Conservation (phyloP, 1,140 invertebrate species). For the Brachionus calyciflorus region DNA sequence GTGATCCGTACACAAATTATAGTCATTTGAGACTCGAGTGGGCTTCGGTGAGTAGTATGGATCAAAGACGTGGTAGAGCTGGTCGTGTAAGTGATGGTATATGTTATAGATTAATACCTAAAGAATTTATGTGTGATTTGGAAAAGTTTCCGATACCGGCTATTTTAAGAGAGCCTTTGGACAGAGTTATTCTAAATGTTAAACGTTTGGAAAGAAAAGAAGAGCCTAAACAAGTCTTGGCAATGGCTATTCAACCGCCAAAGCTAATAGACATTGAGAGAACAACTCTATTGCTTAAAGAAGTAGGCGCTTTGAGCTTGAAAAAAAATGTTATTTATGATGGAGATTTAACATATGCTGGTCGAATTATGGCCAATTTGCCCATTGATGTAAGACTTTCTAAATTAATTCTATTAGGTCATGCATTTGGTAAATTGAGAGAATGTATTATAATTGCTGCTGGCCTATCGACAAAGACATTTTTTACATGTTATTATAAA, state of each 20-base stretch:
- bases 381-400: constrained; percentile 77
- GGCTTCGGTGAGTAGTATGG: constrained; percentile 83
- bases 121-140: constrained; percentile 67
- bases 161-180: constrained; percentile 72
- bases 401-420: constrained; percentile 81
- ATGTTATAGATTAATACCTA: constrained; percentile 78
- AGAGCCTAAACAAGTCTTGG: constrained; percentile 76
- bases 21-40: constrained; percentile 74
- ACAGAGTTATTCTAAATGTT: constrained; percentile 75
- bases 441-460: constrained; percentile 64
- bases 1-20: constrained; percentile 74
- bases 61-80: constrained; percentile 79
- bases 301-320: constrained; percentile 63
- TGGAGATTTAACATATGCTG: constrained; percentile 84
- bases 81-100: constrained; percentile 79
- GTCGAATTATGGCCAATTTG: constrained; percentile 74
- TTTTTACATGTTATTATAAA: constrained; percentile 74
- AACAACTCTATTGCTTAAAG: constrained; percentile 79
- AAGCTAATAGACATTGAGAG: constrained; percentile 74
- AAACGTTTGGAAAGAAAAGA: constrained; percentile 77
- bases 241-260: constrained; percentile 80
- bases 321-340: constrained; percentile 61
- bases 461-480: constrained; percentile 73
- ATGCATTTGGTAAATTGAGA: constrained; percentile 72
- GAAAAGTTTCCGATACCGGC: constrained; percentile 53